phyloP scores from a whole-genome alignment of 2,888 invertebrate species.

The Xestia ashworthii region DNA sequence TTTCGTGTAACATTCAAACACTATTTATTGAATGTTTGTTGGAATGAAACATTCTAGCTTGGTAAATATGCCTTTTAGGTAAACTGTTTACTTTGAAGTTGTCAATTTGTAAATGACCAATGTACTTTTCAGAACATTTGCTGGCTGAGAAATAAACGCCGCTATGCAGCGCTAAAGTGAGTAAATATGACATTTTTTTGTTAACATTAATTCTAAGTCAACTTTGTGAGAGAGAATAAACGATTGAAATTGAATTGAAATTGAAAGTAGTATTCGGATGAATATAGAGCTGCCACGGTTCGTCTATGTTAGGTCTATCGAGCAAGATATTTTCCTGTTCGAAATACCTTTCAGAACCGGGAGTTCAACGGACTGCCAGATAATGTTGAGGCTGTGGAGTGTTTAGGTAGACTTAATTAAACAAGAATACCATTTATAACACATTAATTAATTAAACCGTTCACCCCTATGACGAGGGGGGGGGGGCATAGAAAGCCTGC shows the following conservation, averaged over 20 bases:
- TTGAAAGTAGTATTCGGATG: background rate
- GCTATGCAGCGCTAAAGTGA: background rate
- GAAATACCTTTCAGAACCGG: background rate
- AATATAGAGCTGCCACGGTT: background rate
- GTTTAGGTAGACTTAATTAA: background rate
- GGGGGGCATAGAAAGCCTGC: no score
- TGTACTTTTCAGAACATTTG: background rate
- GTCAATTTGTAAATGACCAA: background rate
- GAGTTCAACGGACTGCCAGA: background rate
- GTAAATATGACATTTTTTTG: no score
- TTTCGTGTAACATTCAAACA: slow-evolving; percentile 45
- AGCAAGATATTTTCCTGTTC: background rate
- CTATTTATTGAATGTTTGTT: slow-evolving; percentile 37
- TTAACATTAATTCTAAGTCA: no score
- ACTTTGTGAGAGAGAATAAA: no score
- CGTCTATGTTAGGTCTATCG: background rate
- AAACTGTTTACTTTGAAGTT: slow-evolving; percentile 2
- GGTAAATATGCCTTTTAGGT: slow-evolving; percentile 7
- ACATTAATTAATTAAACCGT: no score
- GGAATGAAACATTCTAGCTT: slow-evolving; percentile 24
- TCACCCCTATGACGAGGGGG: no score
- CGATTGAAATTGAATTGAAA: no score
- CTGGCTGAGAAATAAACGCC: background rate
- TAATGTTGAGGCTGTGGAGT: background rate
- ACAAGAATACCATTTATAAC: background rate